Base-by-base conservation (phyloP, 2,113 vertebrate genomes). In the Noctilio leporinus region DNA sequence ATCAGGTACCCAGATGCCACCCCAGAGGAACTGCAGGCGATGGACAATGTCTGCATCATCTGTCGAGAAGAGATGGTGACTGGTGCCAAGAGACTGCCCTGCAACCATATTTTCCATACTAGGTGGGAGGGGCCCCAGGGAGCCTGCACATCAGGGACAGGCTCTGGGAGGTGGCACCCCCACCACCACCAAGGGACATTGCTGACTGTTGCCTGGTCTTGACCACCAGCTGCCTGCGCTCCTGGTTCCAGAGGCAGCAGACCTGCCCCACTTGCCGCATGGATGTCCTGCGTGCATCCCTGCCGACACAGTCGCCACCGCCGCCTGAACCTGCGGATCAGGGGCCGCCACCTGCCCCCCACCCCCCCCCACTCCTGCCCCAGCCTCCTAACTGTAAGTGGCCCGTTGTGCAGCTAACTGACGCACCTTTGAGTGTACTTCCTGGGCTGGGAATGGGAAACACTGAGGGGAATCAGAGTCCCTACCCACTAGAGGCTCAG, bases 21-120 rank as follows among this genome's bases (percentile, higher is more conserved):
- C 4, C 98, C 99, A 0, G 99, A 99, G 96, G 99, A 99, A 73
- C 98, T 99, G 40, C 99, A 99, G 98, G 98, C 99, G 10, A 98
- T 98, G 85, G 99, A 99, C 97, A 99, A 99, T 0, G 99, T 99
- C 11, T 99, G 99, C 67, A 99, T 99, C 96, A 99, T 99, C 96
- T 99, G 99, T 97, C 98, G 99, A 0, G 99, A 99, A 95, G 99
- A 99, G 97, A 99, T 99, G 99, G 99, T 99, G 95, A 99, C 99
- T 0, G 99, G 99, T 0, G 99, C 99, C 87, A 99, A 99, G 97
- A 99, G 99, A 30, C 97, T 99, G 65, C 99, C 99, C 1, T 99
- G 99, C 96, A 99, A 99, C 97, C 99, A 99, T 98, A 99, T 99
- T 94, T 99, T 99, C 98, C 99, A 99, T 96, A 99, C 99, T 95